These are phyloP conservation scores for Ceuthmochares aereus DNA, from an alignment of 2,113 vertebrate species.

Conservation along the genomic window DNA sequence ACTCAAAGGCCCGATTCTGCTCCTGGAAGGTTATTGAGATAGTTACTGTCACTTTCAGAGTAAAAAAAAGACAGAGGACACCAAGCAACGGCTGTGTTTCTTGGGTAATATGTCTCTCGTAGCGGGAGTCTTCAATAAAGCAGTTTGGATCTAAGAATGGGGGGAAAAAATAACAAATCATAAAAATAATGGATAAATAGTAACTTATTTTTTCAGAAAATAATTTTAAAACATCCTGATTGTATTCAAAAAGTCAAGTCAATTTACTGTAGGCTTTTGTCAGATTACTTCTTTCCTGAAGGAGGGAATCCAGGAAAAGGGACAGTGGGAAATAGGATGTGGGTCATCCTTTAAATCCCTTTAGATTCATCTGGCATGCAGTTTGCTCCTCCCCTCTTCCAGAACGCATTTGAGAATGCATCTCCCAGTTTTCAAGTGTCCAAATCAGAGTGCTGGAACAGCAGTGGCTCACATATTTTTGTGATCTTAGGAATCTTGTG, in stretches of 20 bases:
- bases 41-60: background rate
- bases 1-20: background rate
- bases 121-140: background rate
- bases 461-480: background rate
- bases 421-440: background rate
- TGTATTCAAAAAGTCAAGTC: background rate
- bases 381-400: background rate
- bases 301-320: background rate
- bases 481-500: background rate
- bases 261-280: background rate
- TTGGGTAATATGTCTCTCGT: background rate
- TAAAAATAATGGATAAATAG: background rate
- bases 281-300: background rate
- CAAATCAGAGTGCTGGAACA: background rate
- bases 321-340: background rate
- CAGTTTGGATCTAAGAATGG: background rate
- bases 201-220: background rate
- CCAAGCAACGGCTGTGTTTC: background rate
- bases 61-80: background rate
- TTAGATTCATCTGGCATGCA: background rate
- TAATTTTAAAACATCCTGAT: background rate
- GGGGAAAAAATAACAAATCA: background rate
- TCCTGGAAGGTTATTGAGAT: background rate
- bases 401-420: background rate
- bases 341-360: background rate